Percentiles rank a stretch among this genome's conserved stretches.
phyloP scores from a whole-genome alignment of 2,113 vertebrate genomes.

The Myrmecophaga tridactyla region DNA sequence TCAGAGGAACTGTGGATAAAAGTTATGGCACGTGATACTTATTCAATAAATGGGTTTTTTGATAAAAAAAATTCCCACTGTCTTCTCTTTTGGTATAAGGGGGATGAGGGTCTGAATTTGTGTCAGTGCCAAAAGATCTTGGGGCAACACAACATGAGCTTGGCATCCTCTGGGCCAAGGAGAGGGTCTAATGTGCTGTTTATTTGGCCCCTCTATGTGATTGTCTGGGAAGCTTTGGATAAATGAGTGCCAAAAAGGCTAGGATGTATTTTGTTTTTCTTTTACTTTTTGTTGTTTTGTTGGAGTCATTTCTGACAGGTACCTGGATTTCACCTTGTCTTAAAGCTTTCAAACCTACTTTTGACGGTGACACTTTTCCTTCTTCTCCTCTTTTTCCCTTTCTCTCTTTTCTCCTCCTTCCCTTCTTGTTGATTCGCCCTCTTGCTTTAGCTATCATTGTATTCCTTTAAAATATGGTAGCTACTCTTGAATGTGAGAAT shows the following conservation, averaged over 20 bases:
- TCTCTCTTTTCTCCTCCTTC: neutral
- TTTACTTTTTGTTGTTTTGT: slow-evolving; percentile 64
- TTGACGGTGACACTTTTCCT: neutral
- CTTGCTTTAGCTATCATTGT: neutral
- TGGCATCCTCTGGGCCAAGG: slow-evolving; percentile 33
- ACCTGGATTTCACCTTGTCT: slow-evolving; percentile 63
- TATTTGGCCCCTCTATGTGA: slow-evolving; percentile 50
- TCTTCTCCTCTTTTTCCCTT: neutral
- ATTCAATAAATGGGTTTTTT: neutral
- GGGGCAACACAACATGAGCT: slow-evolving; percentile 15
- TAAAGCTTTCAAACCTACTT: slow-evolving; percentile 61
- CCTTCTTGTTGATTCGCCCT: fast-evolving
- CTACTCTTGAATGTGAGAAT: too few relatives aligned
- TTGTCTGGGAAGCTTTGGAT: slow-evolving; percentile 56
- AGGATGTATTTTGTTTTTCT: slow-evolving; percentile 15
- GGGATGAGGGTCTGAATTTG: neutral
- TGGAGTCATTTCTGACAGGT: slow-evolving; percentile 45
- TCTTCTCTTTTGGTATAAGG: neutral
- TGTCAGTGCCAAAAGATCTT: neutral
- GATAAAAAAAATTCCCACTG: slow-evolving; percentile 5
- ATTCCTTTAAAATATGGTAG: neutral
- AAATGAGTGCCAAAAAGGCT: slow-evolving; percentile 43
- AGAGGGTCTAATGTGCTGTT: slow-evolving; percentile 48
- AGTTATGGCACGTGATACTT: neutral
- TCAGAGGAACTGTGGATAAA: neutral